These are phyloP conservation scores for Spinus olivaceus DNA, from an alignment of 2,797 vertebrate genomes.

Conservation along the genomic window DNA sequence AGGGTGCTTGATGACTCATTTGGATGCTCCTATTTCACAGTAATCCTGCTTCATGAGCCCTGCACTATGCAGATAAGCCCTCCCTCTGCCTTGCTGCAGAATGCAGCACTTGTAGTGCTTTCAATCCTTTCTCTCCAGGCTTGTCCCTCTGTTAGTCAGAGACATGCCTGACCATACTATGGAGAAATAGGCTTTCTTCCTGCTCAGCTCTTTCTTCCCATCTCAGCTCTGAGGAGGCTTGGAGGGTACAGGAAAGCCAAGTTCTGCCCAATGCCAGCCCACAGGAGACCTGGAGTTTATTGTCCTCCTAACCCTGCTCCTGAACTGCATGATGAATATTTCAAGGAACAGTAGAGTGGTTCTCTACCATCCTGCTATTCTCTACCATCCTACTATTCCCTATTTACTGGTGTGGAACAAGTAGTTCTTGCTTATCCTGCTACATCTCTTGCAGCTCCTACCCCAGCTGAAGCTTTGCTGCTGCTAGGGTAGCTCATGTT, in stretches of 20 bases:
- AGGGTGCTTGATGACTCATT: not conserved
- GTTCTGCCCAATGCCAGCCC: not conserved
- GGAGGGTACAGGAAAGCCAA: not conserved
- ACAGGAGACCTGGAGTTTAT: not conserved
- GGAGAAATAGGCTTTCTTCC: not conserved
- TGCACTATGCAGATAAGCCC: not conserved
- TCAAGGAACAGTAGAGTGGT: not conserved
- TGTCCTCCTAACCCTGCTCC: not conserved
- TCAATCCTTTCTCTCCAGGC: not conserved
- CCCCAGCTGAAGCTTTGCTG: not conserved
- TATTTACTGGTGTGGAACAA: not conserved
- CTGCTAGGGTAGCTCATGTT: not conserved
- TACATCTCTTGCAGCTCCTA: not conserved
- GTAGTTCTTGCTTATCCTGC: not conserved
- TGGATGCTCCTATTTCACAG: not conserved
- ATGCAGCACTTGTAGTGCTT: not conserved
- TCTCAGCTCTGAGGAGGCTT: not conserved
- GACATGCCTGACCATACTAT: too few species aligned
- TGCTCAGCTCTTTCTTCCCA: too few species aligned
- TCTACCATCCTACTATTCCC: too few species aligned
- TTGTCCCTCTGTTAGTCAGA: not conserved
- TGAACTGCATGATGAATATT: not conserved
- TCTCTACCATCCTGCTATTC: not conserved
- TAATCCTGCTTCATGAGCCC: not conserved
- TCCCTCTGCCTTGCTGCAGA: not conserved